Evolutionary conservation across 1,140 invertebrate genomes (phyloP).

Genomic region (Vollenhovia emeryi): DNA sequence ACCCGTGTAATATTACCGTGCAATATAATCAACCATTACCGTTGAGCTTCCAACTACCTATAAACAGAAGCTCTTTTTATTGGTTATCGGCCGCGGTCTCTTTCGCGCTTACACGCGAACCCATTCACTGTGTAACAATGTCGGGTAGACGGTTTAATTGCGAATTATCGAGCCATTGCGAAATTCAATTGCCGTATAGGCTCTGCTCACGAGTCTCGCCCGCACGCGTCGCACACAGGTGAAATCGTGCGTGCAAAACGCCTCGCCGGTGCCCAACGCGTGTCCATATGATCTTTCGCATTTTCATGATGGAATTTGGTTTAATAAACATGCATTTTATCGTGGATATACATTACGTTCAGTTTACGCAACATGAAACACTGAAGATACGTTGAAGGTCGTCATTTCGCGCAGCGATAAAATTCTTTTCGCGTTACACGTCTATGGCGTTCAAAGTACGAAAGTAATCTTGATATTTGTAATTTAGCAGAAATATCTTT

Average conservation of each 20-base stretch:
- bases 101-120: constrained; percentile 33
- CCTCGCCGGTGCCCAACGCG: background rate
- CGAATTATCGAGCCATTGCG: constrained; percentile 64
- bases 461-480: background rate
- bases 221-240: constrained; percentile 31
- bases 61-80: constrained; percentile 49
- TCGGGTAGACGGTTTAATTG: constrained; percentile 65
- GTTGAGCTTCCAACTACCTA: background rate
- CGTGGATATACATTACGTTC: background rate
- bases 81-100: constrained; percentile 41
- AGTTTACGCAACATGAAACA: constrained; percentile 24
- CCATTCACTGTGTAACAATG: constrained; percentile 54
- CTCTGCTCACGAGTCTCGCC: constrained; percentile 47
- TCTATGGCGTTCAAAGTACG: background rate
- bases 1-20: constrained; percentile 22
- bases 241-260: constrained; percentile 45
- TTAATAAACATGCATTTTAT: constrained; percentile 45
- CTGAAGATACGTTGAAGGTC: background rate
- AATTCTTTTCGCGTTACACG: background rate
- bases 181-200: constrained; percentile 63
- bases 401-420: background rate
- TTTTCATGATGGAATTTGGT: constrained; percentile 31
- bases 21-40: constrained; percentile 38
- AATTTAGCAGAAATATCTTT: background rate
- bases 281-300: constrained; percentile 25